Conservation (phyloP, 2,888 invertebrate species). For the Sarcophaga caerulescens region DNA sequence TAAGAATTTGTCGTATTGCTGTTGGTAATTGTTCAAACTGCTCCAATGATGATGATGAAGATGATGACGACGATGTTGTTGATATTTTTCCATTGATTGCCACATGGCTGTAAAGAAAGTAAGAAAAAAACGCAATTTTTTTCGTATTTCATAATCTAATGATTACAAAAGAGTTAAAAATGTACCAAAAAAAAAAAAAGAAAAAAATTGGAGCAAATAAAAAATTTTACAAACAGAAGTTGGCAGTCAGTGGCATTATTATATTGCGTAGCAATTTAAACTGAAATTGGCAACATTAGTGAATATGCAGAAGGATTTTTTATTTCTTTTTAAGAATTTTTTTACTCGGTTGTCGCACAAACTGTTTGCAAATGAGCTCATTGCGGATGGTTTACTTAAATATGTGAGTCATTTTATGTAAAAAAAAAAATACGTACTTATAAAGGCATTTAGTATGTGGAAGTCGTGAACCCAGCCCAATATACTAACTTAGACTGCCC, state of each 20-base stretch:
- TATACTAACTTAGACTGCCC: no score
- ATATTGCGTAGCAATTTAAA: not conserved
- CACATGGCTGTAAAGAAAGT: slow-evolving; percentile 52
- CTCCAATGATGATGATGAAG: slow-evolving; percentile 2
- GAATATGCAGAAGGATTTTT: not conserved
- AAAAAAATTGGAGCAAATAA: not conserved
- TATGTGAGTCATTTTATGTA: no score
- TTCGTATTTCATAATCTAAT: not conserved
- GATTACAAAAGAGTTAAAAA: slow-evolving; percentile 21
- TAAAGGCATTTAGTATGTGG: no score
- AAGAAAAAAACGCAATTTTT: not conserved
- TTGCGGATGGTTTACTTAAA: no score
- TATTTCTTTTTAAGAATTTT: not conserved
- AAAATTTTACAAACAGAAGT: not conserved
- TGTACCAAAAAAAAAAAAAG: not conserved
- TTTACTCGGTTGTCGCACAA: no score
- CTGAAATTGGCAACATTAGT: not conserved
- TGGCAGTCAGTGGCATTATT: not conserved
- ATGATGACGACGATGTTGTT: not conserved
- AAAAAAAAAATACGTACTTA: no score
- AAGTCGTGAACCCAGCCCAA: no score
- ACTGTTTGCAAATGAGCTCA: no score
- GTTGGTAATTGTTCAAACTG: slow-evolving; percentile 26
- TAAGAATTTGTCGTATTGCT: slow-evolving; percentile 3
- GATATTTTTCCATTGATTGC: slow-evolving; percentile 51